Percentiles rank a stretch among this genome's conserved stretches.
Evolutionary conservation across 92 coral and sea anemone species (phyloP).

Genomic region (Pocillopora grandis): DNA sequence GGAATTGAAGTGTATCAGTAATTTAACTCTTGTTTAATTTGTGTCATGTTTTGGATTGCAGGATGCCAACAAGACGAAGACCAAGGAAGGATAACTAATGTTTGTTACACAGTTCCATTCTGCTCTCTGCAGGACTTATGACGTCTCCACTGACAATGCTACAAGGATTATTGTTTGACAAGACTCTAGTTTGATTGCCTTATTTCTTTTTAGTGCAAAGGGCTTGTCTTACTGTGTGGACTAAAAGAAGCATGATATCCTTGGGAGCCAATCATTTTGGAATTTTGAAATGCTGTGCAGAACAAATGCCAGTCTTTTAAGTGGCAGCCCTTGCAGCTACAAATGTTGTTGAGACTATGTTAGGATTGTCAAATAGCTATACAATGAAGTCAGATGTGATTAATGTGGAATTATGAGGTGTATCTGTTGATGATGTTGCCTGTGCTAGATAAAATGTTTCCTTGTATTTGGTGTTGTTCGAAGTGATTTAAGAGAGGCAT

Average conservation of each 20-base stretch:
- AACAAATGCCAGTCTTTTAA: no score
- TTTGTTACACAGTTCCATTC: not conserved
- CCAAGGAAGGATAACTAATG: constrained; percentile 28
- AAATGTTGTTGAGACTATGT: no score
- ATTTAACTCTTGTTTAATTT: not conserved
- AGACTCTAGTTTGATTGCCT: constrained; percentile 9
- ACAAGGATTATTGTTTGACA: not conserved
- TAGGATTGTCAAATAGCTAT: no score
- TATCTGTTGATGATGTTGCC: no score
- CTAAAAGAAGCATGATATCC: not conserved
- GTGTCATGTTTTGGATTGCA: not conserved
- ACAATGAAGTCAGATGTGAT: no score
- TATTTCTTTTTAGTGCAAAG: not conserved
- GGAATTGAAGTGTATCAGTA: not conserved
- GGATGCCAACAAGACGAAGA: constrained; percentile 31
- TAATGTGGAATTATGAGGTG: no score
- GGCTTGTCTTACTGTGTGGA: not conserved
- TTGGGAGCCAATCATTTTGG: no score
- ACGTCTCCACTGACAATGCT: not conserved
- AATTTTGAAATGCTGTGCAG: no score
- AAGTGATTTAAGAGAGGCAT: no score
- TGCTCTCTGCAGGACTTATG: not conserved
- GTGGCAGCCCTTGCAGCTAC: no score
- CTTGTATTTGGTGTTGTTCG: no score
- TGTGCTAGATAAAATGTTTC: no score